Percentiles rank a stretch among this genome's conserved stretches.
Evolutionary conservation across 2,113 vertebrate genomes (phyloP).

Genomic region (Antigone vipio): DNA sequence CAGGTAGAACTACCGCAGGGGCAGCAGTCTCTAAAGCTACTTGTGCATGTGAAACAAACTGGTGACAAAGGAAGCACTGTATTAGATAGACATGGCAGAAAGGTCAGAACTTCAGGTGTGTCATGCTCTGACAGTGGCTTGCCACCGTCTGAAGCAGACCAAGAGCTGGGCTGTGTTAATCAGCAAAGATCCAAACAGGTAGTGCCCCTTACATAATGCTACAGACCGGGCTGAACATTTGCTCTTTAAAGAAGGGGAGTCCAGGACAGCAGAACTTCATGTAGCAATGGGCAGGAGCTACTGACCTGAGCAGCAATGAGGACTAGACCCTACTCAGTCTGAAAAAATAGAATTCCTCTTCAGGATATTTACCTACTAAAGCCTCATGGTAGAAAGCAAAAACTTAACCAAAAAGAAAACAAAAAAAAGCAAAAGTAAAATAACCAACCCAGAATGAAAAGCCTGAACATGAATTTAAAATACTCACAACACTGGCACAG

Average conservation of each 20-base stretch:
- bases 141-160: background rate
- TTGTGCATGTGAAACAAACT: background rate
- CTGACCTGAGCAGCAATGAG: background rate
- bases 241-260: background rate
- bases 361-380: background rate
- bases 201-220: background rate
- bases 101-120: background rate
- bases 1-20: background rate
- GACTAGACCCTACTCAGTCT: background rate
- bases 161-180: background rate
- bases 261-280: background rate
- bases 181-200: background rate
- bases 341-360: background rate
- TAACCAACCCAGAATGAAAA: conserved; percentile 49
- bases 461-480: conserved; percentile 64
- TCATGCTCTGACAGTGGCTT: background rate
- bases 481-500: conserved; percentile 84
- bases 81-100: background rate
- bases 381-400: background rate
- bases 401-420: background rate
- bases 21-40: background rate
- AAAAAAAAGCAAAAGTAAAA: background rate
- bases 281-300: background rate
- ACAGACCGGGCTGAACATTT: background rate
- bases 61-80: background rate